Evolutionary conservation across 2,113 vertebrate species (phyloP).

Genomic region (Lonchura striata): DNA sequence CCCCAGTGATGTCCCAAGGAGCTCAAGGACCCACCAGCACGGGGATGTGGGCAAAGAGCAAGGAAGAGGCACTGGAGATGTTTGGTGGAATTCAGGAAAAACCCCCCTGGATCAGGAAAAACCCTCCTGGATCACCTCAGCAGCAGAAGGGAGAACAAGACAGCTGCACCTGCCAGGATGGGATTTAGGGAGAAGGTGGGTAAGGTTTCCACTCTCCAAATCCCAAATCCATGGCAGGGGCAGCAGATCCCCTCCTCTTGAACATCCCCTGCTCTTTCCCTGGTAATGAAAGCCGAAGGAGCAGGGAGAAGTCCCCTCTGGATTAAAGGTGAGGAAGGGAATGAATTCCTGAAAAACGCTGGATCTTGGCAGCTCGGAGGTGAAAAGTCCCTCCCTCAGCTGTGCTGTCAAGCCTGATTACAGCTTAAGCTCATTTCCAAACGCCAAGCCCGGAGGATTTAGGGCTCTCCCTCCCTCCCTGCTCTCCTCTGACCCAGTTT

Average conservation of each 20-base stretch:
- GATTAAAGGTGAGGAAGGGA: neutral
- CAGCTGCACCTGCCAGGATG: neutral
- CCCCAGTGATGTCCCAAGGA: neutral
- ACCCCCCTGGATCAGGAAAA: too few species aligned
- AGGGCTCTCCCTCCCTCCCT: neutral
- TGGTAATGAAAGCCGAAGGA: neutral
- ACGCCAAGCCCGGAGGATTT: constrained; percentile 6
- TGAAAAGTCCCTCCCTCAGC: neutral
- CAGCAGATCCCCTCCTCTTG: neutral
- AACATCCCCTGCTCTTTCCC: neutral
- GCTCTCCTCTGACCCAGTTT: constrained; percentile 50
- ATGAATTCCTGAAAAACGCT: neutral
- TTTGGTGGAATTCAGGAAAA: neutral
- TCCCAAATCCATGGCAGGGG: neutral
- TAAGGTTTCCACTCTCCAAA: neutral
- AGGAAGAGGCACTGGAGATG: neutral
- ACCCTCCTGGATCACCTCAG: neutral
- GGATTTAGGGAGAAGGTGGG: fast-evolving
- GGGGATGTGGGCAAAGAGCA: fast-evolving
- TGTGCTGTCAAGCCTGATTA: constrained; percentile 17
- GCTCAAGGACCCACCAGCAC: neutral
- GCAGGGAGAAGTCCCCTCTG: neutral
- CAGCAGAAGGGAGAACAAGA: neutral
- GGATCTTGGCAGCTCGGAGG: neutral
- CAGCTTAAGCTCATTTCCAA: constrained; percentile 46